Conservation (phyloP, 2,113 vertebrate species). For the Falco punctatus region DNA sequence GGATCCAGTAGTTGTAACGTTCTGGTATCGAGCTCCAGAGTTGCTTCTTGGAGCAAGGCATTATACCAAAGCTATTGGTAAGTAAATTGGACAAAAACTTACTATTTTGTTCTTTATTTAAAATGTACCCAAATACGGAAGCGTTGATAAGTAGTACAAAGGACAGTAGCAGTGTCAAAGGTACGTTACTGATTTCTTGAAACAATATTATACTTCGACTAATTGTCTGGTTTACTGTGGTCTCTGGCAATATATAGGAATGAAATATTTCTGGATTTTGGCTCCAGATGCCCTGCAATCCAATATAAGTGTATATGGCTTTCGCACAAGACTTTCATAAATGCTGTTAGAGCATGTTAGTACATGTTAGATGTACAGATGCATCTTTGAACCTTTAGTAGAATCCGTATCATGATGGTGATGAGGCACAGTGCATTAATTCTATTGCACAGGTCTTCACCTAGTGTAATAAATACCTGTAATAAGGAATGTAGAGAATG, state of each 20-base stretch:
- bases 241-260: neutral
- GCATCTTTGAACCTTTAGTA: neutral
- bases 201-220: neutral
- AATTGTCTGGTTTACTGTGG: neutral
- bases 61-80: constrained; percentile 99
- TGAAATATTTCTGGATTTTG: neutral
- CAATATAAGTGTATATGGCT: neutral
- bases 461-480: neutral
- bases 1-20: constrained; percentile 99
- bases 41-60: constrained; percentile 97
- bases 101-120: neutral
- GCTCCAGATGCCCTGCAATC: neutral
- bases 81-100: constrained; percentile 66
- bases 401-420: neutral
- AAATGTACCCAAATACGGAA: neutral
- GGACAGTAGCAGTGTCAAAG: neutral
- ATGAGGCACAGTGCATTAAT: neutral
- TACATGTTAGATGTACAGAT: neutral
- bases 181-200: neutral
- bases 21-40: constrained; percentile 99
- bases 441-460: neutral
- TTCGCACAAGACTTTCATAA: neutral
- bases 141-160: neutral
- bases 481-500: neutral
- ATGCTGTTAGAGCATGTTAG: neutral